Evolutionary conservation across 2,888 invertebrate genomes (phyloP).

Genomic region (Synanthedon vespiformis): DNA sequence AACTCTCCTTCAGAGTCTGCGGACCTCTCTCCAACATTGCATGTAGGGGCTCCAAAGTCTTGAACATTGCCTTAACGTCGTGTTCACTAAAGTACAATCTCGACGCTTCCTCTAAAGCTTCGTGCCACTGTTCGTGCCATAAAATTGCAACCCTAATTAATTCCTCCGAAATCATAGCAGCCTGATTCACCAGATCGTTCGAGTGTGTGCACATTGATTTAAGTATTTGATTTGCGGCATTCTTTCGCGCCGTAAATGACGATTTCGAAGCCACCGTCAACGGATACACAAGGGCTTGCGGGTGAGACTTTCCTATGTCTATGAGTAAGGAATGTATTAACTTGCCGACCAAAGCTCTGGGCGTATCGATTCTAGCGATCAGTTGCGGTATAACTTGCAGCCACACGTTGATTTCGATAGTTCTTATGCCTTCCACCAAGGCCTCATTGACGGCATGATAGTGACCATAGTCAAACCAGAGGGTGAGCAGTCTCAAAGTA

Average conservation of each 20-base stretch:
- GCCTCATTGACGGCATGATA: slow-evolving; percentile 94
- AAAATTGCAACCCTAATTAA: slow-evolving; percentile 97
- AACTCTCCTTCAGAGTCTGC: slow-evolving; percentile 95
- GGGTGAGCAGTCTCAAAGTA: slow-evolving; percentile 91
- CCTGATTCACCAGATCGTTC: slow-evolving; percentile 91
- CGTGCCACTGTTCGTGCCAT: slow-evolving; percentile 99
- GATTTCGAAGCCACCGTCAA: slow-evolving; percentile 97
- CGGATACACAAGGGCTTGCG: slow-evolving; percentile 97
- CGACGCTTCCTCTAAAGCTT: slow-evolving; percentile 95
- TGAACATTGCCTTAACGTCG: slow-evolving; percentile 97
- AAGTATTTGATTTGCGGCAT: slow-evolving; percentile 93
- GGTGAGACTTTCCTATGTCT: slow-evolving; percentile 97
- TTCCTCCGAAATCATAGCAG: slow-evolving; percentile 96
- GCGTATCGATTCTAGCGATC: slow-evolving; percentile 97
- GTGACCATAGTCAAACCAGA: slow-evolving; percentile 99
- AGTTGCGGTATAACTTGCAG: slow-evolving; percentile 98
- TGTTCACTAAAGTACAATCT: slow-evolving; percentile 94
- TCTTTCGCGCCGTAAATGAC: slow-evolving; percentile 83
- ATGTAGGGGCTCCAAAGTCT: slow-evolving; percentile 94
- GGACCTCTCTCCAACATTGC: slow-evolving; percentile 94
- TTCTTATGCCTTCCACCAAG: slow-evolving; percentile 89
- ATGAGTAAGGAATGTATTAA: slow-evolving; percentile 93
- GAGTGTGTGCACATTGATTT: slow-evolving; percentile 97
- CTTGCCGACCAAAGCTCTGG: slow-evolving; percentile 86
- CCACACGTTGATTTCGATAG: slow-evolving; percentile 98